These are phyloP conservation scores for Lophotriccus pileatus DNA, from an alignment of 2,797 vertebrate species.

Conservation along the genomic window DNA sequence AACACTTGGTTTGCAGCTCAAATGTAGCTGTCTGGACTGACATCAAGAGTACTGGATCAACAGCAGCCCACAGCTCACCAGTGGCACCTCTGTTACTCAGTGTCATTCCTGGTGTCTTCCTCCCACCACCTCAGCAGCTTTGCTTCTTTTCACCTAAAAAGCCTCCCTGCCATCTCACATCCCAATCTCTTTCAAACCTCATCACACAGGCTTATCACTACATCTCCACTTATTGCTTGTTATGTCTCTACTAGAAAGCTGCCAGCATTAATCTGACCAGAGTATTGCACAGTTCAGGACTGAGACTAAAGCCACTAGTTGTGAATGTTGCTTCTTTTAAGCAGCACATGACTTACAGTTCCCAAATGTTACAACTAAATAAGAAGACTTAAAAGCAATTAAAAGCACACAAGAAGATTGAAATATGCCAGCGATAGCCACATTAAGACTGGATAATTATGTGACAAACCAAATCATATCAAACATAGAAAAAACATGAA, in stretches of 20 bases:
- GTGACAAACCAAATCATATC: background rate
- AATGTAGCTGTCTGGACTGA: accelerated
- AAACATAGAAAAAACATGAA: background rate
- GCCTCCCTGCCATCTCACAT: background rate
- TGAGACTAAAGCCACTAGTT: background rate
- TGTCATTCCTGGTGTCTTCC: background rate
- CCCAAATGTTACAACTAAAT: background rate
- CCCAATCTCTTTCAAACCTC: background rate
- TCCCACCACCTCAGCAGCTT: background rate
- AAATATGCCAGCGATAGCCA: background rate
- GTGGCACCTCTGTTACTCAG: background rate
- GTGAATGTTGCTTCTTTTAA: background rate
- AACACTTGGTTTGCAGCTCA: background rate
- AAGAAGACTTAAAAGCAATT: background rate
- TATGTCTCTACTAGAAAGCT: background rate
- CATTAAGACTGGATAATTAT: background rate
- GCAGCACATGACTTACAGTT: background rate
- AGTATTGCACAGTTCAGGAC: background rate
- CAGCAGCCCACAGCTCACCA: background rate
- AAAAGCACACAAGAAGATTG: background rate
- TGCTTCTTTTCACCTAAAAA: background rate
- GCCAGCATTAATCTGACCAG: background rate
- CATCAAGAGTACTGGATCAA: background rate
- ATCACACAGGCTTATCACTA: background rate
- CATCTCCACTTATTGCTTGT: background rate